phyloP scores from a whole-genome alignment of 53 echinoderm and acorn worm species.

The Patiria pectinifera region DNA sequence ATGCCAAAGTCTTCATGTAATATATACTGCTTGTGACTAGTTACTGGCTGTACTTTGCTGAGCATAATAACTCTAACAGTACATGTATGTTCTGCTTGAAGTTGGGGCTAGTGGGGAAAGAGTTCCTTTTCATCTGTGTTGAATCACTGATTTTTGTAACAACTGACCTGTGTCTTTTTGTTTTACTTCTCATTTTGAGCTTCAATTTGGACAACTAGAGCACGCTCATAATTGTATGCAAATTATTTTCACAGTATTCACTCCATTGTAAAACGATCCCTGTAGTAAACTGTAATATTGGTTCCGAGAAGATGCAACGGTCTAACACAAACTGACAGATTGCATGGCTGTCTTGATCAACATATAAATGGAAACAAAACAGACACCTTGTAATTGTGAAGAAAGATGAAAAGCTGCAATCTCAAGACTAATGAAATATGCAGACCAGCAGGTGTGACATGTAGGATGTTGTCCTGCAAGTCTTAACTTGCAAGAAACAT shows the following conservation, averaged over 20 bases:
- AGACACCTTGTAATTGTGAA: neutral
- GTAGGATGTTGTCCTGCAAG: neutral
- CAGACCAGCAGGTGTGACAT: neutral
- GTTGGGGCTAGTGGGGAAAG: too few relatives aligned
- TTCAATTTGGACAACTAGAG: neutral
- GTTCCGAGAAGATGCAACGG: neutral
- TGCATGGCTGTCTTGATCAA: neutral
- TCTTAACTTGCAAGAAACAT: conserved; percentile 24
- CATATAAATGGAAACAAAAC: neutral
- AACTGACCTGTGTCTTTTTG: neutral
- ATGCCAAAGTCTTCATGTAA: too few relatives aligned
- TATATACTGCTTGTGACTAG: too few relatives aligned
- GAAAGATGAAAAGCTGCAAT: neutral
- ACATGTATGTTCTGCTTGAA: too few relatives aligned
- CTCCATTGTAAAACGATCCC: neutral
- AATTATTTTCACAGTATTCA: too few relatives aligned
- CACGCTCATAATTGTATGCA: neutral
- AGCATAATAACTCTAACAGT: too few relatives aligned
- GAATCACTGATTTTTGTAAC: neutral
- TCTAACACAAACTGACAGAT: neutral
- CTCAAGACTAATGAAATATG: conserved; percentile 11
- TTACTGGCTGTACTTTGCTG: too few relatives aligned
- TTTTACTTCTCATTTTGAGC: neutral
- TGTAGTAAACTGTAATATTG: neutral
- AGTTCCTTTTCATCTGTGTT: neutral